Percentiles rank a stretch among this genome's conserved stretches.
phyloP scores from a whole-genome alignment of 2,113 vertebrate species.

The Pogonocichla stellata region DNA sequence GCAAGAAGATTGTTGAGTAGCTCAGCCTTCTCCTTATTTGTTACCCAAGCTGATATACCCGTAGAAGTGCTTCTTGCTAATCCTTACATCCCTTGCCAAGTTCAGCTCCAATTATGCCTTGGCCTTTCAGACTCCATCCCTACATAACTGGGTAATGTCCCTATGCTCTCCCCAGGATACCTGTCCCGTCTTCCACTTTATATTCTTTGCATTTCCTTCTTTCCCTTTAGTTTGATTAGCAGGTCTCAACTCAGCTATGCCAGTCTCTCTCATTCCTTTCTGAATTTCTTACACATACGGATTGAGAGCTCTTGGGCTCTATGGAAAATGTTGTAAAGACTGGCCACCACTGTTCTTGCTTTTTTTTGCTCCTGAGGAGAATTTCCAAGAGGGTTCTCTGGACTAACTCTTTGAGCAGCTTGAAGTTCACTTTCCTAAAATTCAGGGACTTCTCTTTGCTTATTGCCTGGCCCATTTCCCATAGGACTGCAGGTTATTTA shows the following conservation, averaged over 20 bases:
- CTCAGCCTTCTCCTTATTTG: background rate
- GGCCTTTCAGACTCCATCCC: background rate
- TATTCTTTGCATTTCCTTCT: background rate
- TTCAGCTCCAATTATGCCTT: background rate
- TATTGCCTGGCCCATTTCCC: background rate
- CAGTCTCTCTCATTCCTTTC: background rate
- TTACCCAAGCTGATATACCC: background rate
- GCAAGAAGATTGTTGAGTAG: background rate
- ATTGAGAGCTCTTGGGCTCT: fast-evolving
- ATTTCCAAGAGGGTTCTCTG: background rate
- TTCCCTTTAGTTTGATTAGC: background rate
- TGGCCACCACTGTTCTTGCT: background rate
- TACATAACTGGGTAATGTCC: background rate
- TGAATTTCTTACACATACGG: fast-evolving
- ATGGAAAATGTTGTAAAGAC: background rate
- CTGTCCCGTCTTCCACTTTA: background rate
- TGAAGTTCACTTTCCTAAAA: background rate
- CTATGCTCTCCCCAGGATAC: background rate
- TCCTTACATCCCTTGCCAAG: background rate
- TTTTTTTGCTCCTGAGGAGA: background rate
- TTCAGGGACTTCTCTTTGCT: background rate
- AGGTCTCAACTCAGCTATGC: background rate
- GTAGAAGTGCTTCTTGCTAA: background rate
- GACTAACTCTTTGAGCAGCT: background rate
- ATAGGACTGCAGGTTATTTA: background rate